phyloP scores from a whole-genome alignment of 30 jellyfish, hydroid and myxozoan species.

The Mastigias papua region DNA sequence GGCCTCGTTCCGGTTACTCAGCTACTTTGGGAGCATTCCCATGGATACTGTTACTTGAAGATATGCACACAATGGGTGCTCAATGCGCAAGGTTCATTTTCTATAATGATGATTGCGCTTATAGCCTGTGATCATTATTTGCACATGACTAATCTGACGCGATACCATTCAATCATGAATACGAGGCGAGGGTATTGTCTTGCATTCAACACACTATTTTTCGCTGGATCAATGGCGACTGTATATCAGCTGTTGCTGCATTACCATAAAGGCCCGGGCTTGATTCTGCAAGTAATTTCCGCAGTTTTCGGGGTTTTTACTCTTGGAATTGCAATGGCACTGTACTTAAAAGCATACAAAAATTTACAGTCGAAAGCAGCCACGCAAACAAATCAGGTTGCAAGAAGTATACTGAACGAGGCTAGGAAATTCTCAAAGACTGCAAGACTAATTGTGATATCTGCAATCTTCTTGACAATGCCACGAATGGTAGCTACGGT shows the following conservation, averaged over 20 bases:
- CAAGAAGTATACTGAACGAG: neutral
- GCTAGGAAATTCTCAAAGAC: neutral
- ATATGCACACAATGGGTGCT: neutral
- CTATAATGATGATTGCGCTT: neutral
- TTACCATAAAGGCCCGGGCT: neutral
- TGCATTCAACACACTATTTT: neutral
- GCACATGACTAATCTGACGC: neutral
- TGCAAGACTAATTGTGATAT: neutral
- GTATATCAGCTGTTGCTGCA: neutral
- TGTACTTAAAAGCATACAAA: neutral
- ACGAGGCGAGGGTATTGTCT: neutral
- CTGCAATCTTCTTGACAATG: neutral
- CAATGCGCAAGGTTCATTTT: neutral
- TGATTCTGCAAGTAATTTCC: neutral
- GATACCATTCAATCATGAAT: neutral
- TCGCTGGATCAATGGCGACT: neutral
- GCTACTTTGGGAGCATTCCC: neutral
- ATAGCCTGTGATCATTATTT: slow-evolving; percentile 5
- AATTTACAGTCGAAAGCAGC: neutral
- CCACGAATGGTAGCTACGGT: neutral
- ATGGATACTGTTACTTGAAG: neutral
- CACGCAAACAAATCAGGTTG: neutral
- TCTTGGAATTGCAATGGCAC: neutral
- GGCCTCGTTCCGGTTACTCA: neutral
- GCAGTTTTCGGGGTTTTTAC: neutral